Percentiles rank a stretch among this genome's conserved stretches.
These are phyloP conservation scores for Thomomys bottae DNA, from an alignment of 2,113 vertebrate species.

Conservation along the genomic window DNA sequence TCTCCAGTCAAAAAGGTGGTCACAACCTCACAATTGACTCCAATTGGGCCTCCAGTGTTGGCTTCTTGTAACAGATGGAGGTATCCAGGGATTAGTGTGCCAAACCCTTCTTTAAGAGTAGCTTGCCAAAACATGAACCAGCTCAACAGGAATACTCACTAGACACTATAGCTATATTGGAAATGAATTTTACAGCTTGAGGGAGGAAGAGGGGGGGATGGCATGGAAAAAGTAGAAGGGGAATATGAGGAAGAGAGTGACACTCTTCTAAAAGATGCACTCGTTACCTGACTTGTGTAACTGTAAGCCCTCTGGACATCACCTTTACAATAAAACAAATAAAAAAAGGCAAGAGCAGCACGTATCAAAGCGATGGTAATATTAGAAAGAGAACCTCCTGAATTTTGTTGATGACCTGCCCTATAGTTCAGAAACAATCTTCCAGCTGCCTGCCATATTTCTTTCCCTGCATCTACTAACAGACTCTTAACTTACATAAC, in stretches of 20 bases:
- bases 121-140: background rate
- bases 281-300: too few relatives aligned
- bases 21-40: rapidly evolving
- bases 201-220: too few relatives aligned
- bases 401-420: background rate
- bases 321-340: too few relatives aligned
- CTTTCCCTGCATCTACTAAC: background rate
- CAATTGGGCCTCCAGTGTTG: background rate
- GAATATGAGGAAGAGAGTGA: too few relatives aligned
- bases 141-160: too few relatives aligned
- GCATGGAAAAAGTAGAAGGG: too few relatives aligned
- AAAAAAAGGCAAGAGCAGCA: background rate
- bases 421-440: background rate
- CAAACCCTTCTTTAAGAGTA: background rate
- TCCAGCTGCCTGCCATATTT: background rate
- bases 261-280: too few relatives aligned
- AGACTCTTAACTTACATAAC: background rate
- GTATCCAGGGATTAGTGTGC: background rate
- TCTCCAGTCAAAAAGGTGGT: background rate
- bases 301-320: too few relatives aligned
- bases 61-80: background rate
- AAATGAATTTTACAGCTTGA: too few relatives aligned
- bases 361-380: background rate
- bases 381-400: background rate
- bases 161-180: too few relatives aligned